Conservation (phyloP, 2,888 invertebrate species). For the Andrena dorsata region DNA sequence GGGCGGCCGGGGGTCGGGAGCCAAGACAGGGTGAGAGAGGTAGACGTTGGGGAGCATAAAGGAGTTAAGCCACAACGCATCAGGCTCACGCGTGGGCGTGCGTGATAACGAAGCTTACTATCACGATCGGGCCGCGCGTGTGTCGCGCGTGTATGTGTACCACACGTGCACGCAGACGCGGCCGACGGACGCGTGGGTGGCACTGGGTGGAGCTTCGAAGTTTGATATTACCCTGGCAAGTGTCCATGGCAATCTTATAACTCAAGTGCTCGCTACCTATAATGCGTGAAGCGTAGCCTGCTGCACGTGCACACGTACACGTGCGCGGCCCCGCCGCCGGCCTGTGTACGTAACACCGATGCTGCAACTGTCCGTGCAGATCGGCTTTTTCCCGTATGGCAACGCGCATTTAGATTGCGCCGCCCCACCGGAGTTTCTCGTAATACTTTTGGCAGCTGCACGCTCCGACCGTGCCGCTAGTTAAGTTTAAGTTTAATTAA, state of each 20-base stretch:
- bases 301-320: conserved; percentile 2
- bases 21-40: conserved; percentile 20
- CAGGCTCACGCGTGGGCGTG: conserved; percentile 74
- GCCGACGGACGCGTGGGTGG: conserved; percentile 44
- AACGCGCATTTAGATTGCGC: conserved; percentile 70
- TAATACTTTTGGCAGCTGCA: conserved; percentile 81
- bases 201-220: conserved; percentile 73
- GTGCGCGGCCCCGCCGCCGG: neutral
- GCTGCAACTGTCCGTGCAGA: conserved; percentile 19
- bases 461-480: conserved; percentile 68
- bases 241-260: conserved; percentile 82
- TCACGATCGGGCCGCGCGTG: conserved; percentile 57
- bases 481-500: conserved; percentile 82
- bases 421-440: conserved; percentile 56
- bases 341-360: neutral
- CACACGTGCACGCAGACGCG: conserved; percentile 58
- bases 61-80: conserved; percentile 70
- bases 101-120: conserved; percentile 79
- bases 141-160: conserved; percentile 63
- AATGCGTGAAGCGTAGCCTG: conserved; percentile 69
- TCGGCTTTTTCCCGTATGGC: conserved; percentile 38
- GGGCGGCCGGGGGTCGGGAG: conserved; percentile 25
- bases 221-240: conserved; percentile 83
- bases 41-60: conserved; percentile 60
- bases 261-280: conserved; percentile 77